A percentile compares a stretch with the other conserved stretches of the same genome.
Evolutionary conservation across 2,797 vertebrate genomes (phyloP).

Genomic region (Sternotherus odoratus): DNA sequence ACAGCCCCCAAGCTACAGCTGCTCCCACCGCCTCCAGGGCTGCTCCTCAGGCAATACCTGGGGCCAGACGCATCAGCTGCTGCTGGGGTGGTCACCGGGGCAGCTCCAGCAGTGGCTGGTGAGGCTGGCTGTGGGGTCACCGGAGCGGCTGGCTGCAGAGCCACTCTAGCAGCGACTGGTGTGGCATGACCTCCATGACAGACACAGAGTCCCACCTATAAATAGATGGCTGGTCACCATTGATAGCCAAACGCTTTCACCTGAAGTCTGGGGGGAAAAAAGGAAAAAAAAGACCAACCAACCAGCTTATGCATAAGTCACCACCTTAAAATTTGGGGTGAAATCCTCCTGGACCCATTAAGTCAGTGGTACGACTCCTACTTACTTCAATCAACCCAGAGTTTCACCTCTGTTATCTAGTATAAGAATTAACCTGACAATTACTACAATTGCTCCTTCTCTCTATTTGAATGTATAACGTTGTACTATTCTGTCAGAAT

Average conservation of each 20-base stretch:
- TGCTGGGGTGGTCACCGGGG: too few species aligned
- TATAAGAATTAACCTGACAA: not conserved
- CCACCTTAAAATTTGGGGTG: not conserved
- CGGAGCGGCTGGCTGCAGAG: too few species aligned
- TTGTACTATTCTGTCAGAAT: not conserved
- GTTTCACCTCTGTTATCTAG: accelerated
- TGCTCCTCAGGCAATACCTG: too few species aligned
- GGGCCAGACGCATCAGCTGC: too few species aligned
- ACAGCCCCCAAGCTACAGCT: too few species aligned
- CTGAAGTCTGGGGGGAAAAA: not conserved
- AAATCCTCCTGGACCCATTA: not conserved
- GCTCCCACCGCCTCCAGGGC: too few species aligned
- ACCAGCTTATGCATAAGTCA: not conserved
- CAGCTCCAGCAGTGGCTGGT: too few species aligned
- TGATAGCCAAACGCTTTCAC: not conserved
- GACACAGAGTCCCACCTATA: not conserved
- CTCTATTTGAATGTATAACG: not conserved
- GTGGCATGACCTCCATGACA: too few species aligned
- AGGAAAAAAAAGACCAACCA: too few species aligned
- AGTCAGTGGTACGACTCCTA: not conserved
- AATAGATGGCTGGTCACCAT: not conserved
- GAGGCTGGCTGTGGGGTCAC: too few species aligned
- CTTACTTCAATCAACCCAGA: not conserved
- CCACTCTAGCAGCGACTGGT: too few species aligned
- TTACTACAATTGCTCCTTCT: not conserved